phyloP scores from a whole-genome alignment of 2,113 vertebrate genomes.

The Clarias macrocephalus region DNA sequence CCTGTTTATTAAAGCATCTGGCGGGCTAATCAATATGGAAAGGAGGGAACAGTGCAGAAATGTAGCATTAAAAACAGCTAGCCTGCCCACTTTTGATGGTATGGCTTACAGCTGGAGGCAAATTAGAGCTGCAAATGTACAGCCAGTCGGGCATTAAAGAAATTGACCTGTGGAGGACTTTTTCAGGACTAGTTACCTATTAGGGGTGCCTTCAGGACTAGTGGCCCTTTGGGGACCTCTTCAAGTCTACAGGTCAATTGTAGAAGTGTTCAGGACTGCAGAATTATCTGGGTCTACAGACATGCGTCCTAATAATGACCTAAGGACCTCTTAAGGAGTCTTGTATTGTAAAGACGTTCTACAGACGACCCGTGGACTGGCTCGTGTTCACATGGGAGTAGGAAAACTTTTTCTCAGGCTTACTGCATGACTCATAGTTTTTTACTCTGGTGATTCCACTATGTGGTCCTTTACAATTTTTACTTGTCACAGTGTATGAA shows the following conservation, averaged over 20 bases:
- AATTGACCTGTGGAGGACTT: too few species aligned
- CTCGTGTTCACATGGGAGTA: background rate
- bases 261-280: too few species aligned
- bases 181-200: too few species aligned
- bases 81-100: background rate
- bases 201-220: too few species aligned
- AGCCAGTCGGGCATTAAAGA: background rate
- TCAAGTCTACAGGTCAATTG: too few species aligned
- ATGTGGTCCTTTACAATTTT: background rate
- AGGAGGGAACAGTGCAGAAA: constrained; percentile 19
- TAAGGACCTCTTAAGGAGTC: too few species aligned
- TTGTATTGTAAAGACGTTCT: too few species aligned
- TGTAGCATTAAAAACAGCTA: background rate
- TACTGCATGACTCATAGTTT: background rate
- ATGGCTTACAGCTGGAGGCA: constrained; percentile 19
- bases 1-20: background rate
- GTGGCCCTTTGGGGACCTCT: too few species aligned
- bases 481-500: background rate
- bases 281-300: too few species aligned
- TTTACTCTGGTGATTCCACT: background rate
- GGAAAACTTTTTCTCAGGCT: background rate
- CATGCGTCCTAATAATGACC: too few species aligned
- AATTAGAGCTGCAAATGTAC: background rate
- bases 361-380: too few species aligned
- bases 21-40: background rate